Base-by-base conservation (phyloP, 2,888 invertebrate species). In the Ganaspis brasiliensis region DNA sequence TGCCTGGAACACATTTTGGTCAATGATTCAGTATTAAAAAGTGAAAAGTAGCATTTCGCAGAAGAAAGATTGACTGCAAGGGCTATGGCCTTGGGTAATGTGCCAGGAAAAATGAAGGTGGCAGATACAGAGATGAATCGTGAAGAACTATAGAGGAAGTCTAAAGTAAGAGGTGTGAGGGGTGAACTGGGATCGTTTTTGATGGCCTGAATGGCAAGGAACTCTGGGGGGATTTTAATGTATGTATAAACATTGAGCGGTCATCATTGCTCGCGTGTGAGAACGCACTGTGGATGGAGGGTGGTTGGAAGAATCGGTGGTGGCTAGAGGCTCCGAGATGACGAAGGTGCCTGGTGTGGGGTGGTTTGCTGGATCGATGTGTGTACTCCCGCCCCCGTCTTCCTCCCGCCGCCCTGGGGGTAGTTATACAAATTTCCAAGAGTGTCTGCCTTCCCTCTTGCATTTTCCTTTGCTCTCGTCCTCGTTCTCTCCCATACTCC, bases 391-490 rank as follows among this genome's bases (percentile, higher is more conserved):
- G 83, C 76, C 80, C 80, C 78, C 79, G 80, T 76, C 80, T 78
- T 77, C 73, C 77, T 78, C 76, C 82, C 84, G 81, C 86, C 86
- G 84, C 86, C 88, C 86, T 87, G 87, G 90, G 89, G 89, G 89
- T 91, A 91, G 91, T 91, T 91, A 90, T 90, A 91, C 91, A 91
- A 91, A 91, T 91, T 91, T 90, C 89, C 89, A 90, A 90, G 90
- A 89, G 90, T 90, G 89, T 90, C 89, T 89, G 89, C 87, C 86
- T 84, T 52, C 75, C 81, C 76, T 76, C 78, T 80, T 83, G 81
- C 77, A 74, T 80, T 75, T 79, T 78, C 78, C 76, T 77, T 79
- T 71, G 79, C 81, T 45, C 79, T 74, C 80, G 79, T 79, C 49
- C 74, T 57, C 61, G 56, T 67, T 72, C 74, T 57, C 77, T 81